Conservation (phyloP, 2,113 vertebrate genomes). For the Jacana jacana region DNA sequence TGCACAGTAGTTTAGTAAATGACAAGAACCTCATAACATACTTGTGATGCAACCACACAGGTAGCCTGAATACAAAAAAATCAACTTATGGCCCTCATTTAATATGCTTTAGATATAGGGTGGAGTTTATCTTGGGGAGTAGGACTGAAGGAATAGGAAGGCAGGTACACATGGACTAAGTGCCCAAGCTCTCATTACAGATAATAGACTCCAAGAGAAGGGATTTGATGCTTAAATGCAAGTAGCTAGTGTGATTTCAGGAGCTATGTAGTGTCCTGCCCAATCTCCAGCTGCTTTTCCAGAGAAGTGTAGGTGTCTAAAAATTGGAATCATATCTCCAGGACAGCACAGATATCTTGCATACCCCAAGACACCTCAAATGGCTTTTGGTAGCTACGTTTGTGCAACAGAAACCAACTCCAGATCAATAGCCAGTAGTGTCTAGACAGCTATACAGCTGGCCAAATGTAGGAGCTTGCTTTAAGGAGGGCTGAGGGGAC, state of each 20-base stretch:
- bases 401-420: neutral
- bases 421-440: neutral
- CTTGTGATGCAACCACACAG: neutral
- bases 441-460: neutral
- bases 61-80: neutral
- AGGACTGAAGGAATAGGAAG: neutral
- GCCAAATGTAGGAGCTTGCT: neutral
- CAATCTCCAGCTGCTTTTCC: neutral
- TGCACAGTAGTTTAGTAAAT: neutral
- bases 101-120: neutral
- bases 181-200: neutral
- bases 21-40: neutral
- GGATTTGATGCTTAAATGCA: neutral
- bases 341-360: neutral
- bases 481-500: neutral
- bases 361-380: neutral
- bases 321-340: neutral
- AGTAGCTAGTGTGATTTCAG: neutral
- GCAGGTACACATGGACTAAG: no score
- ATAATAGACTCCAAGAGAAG: neutral
- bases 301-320: neutral
- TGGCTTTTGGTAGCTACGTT: neutral
- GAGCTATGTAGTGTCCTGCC: neutral
- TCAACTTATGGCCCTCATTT: neutral
- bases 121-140: neutral